A percentile compares a stretch with the other conserved stretches of the same genome.
Conservation (phyloP, 2,888 invertebrate genomes). For the Ennomos erosarius region DNA sequence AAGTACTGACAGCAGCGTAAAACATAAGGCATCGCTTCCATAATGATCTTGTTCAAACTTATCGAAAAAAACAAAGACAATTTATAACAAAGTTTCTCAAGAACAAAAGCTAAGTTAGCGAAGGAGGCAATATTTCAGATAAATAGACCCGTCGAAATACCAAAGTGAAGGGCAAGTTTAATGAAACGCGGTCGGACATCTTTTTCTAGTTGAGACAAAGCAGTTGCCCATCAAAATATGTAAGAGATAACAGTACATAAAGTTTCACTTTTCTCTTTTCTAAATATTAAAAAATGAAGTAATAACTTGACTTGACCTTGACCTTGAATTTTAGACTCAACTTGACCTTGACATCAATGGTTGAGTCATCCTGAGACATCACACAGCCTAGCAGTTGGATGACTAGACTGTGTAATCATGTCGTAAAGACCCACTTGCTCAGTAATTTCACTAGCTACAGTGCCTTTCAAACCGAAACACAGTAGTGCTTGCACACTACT, state of each 20-base stretch:
- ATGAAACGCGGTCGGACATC: slow-evolving; percentile 28
- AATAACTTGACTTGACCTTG: no score
- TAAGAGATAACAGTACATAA: slow-evolving; percentile 6
- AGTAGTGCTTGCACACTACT: no score
- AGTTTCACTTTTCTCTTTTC: not conserved
- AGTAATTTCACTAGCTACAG: no score
- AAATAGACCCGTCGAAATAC: slow-evolving; percentile 31
- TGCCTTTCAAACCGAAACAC: no score
- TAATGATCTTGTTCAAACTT: slow-evolving; percentile 14
- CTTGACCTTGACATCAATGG: no score
- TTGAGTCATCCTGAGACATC: no score
- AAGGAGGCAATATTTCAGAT: slow-evolving; percentile 29
- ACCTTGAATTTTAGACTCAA: no score
- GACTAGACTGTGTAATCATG: no score
- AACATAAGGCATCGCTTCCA: not conserved
- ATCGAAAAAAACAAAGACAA: slow-evolving; percentile 7
- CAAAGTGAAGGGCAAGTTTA: slow-evolving; percentile 17
- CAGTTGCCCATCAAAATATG: slow-evolving; percentile 4
- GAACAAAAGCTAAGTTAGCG: slow-evolving; percentile 22
- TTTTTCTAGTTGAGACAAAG: slow-evolving; percentile 27
- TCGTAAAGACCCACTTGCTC: no score
- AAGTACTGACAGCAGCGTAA: not conserved
- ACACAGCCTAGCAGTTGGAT: no score
- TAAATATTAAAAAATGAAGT: not conserved
- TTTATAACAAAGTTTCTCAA: slow-evolving; percentile 24